phyloP scores from a whole-genome alignment of 2,113 vertebrate genomes.

The Megatriorchis doriae region DNA sequence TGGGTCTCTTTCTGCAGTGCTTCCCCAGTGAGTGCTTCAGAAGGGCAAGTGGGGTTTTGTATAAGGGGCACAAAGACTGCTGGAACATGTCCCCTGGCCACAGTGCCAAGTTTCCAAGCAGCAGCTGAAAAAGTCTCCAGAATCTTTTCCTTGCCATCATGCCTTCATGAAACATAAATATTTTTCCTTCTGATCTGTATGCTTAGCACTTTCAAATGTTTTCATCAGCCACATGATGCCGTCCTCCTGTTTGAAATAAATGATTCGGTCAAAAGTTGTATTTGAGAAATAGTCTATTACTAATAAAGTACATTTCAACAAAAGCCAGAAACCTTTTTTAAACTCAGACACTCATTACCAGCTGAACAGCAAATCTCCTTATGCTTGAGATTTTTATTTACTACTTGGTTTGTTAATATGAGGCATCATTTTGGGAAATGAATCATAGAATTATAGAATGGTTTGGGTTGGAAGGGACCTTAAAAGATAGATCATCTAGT shows the following conservation, averaged over 20 bases:
- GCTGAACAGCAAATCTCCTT: not conserved
- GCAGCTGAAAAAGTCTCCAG: not conserved
- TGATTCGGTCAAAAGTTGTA: not conserved
- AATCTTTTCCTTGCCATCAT: not conserved
- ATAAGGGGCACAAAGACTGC: not conserved
- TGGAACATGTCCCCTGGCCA: not conserved
- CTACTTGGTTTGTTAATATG: not conserved
- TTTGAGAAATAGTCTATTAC: not conserved
- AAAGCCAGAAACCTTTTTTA: not conserved
- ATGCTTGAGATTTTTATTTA: not conserved
- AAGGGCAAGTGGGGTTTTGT: not conserved
- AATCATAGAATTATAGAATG: not conserved
- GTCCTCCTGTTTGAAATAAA: not conserved
- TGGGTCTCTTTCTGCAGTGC: not conserved
- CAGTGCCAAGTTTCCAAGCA: not conserved
- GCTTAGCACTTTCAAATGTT: slow-evolving; percentile 9
- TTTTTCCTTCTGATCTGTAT: slow-evolving; percentile 33
- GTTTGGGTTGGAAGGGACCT: no score
- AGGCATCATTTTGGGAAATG: not conserved
- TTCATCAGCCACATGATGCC: not conserved
- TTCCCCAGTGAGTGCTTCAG: not conserved
- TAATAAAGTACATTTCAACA: not conserved
- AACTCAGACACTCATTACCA: not conserved
- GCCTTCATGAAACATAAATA: slow-evolving; percentile 26
- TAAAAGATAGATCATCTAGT: no score